Evolutionary conservation across 2,888 invertebrate genomes (phyloP).

Genomic region (Cryptophagus acutangulus): DNA sequence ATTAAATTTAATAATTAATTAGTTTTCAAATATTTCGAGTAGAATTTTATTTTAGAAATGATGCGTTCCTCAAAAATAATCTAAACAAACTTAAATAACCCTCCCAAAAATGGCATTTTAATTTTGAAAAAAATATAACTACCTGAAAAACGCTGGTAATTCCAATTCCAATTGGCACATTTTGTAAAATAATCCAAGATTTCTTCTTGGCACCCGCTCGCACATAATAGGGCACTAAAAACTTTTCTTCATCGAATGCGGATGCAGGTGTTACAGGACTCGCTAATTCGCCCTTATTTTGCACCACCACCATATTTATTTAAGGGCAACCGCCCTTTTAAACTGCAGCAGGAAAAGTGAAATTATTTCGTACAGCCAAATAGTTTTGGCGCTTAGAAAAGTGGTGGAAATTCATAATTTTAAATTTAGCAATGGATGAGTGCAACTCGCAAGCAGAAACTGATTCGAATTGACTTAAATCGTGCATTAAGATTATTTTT

Average conservation of each 20-base stretch:
- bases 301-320: too few species aligned
- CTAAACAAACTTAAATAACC: background rate
- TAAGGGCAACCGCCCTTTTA: too few species aligned
- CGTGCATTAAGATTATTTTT: too few species aligned
- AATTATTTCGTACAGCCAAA: background rate
- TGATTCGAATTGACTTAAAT: too few species aligned
- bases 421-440: too few species aligned
- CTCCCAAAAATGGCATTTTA: background rate
- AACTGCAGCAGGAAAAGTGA: background rate
- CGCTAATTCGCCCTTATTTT: constrained; percentile 7
- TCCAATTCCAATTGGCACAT: constrained; percentile 39
- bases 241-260: constrained; percentile 33
- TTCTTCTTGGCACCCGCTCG: constrained; percentile 17
- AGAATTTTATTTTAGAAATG: background rate
- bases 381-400: too few species aligned
- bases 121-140: constrained; percentile 11
- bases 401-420: too few species aligned
- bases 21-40: background rate
- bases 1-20: background rate
- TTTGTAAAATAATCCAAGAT: constrained; percentile 26
- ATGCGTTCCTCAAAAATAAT: background rate
- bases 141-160: constrained; percentile 41
- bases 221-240: constrained; percentile 29
- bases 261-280: constrained; percentile 38
- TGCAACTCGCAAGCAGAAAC: too few species aligned